Base-by-base conservation (phyloP, 2,888 invertebrate species). In the Hartigia nigra region DNA sequence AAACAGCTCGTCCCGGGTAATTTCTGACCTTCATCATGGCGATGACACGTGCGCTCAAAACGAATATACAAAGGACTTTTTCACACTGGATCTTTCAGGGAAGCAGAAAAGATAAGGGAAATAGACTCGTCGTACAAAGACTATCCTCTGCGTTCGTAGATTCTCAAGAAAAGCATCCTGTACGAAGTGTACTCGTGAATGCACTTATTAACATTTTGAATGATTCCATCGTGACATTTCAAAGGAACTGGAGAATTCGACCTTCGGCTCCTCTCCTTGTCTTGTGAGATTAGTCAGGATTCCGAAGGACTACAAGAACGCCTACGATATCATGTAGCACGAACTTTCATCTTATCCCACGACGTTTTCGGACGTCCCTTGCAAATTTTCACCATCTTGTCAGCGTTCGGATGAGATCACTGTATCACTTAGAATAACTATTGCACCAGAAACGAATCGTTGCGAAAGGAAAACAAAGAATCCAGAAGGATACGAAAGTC, bases 1-100 rank as follows among this genome's bases (percentile, higher is more conserved):
- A 86, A 88, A 96, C 96, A 83, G 95, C 97, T 92, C 96, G 96
- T 84, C 97, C 97, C 74, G 97, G 97, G 91, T 97, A 96, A 87
- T 95, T 95, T 91, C 96, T 95, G 84, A 97, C 96, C 93, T 96
- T 96, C 97, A 97, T 97, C 81, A 55, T 55, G 23, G 23, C 55
- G 55, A 23, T 23, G 5, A 23, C 23, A 55, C 23, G 55, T 23
- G 14, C 23, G 5, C 23, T 23, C 23, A 55, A 55, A 55, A 23
- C 23, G 14, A 2, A 23, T 55, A 55, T 0, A 55, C 55, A 23
- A 4, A 55, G 55, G 23, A 5, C 55, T 55, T 23, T 55, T 23
- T 55, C 23, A 23, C 55, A 4, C 39, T 14, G 39, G 14, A 14
- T 39, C 39, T 39, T 39, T 39, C 14, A 14, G 39, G 39, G 39